These are phyloP conservation scores for Metacarcinus magister DNA, from an alignment of 2,888 invertebrate genomes.

Conservation along the genomic window DNA sequence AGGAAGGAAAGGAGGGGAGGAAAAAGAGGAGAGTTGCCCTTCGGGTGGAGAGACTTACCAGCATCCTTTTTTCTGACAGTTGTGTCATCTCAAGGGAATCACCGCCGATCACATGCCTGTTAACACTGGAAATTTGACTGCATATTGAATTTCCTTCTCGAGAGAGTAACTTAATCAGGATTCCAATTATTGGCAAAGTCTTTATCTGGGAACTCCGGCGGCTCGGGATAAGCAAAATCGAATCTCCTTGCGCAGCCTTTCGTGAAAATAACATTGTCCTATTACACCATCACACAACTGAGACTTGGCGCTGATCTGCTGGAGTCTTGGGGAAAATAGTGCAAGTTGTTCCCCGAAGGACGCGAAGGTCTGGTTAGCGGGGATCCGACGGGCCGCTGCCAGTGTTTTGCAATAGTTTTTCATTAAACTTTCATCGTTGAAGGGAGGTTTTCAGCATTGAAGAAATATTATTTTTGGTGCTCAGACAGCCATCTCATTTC, in stretches of 20 bases:
- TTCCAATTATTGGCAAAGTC: constrained; percentile 42
- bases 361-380: neutral
- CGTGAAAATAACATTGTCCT: neutral
- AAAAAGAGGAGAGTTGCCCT: constrained; percentile 11
- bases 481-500: neutral
- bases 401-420: constrained; percentile 61
- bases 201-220: neutral
- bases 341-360: neutral
- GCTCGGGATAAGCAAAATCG: neutral
- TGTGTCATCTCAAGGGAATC: constrained; percentile 32
- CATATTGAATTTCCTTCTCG: neutral
- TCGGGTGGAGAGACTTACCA: neutral
- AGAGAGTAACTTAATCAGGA: constrained; percentile 44
- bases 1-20: neutral
- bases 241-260: constrained; percentile 27
- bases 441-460: neutral
- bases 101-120: constrained; percentile 13
- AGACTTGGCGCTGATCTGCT: constrained; percentile 42
- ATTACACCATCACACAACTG: neutral
- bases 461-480: neutral
- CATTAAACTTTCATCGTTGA: constrained; percentile 63
- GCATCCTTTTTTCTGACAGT: neutral
- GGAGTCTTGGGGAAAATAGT: neutral
- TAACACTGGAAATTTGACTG: constrained; percentile 1
- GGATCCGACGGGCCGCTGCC: neutral